Evolutionary conservation across 2,797 vertebrate species (phyloP).

Genomic region (Cynodonichthys magdalenae): DNA sequence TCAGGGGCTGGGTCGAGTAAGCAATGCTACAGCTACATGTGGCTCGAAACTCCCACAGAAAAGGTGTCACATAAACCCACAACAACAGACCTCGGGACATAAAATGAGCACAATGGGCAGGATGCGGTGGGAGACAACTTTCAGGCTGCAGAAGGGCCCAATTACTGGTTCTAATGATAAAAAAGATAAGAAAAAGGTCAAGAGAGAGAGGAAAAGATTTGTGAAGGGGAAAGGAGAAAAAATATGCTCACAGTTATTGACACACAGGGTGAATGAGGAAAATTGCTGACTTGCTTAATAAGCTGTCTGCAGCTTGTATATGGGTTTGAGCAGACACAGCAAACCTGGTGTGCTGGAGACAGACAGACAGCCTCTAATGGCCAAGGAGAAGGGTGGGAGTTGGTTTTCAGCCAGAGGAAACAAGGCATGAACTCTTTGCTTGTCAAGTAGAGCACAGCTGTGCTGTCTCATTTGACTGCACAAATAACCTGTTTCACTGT

Average conservation of each 20-base stretch:
- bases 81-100: slow-evolving; percentile 28
- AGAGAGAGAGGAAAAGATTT: slow-evolving; percentile 16
- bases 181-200: slow-evolving; percentile 26
- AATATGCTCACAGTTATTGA: slow-evolving; percentile 38
- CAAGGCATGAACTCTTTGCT: slow-evolving; percentile 20
- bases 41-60: slow-evolving; percentile 25
- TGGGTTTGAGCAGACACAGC: slow-evolving; percentile 40
- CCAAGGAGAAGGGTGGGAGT: slow-evolving; percentile 23
- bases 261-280: slow-evolving; percentile 31
- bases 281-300: slow-evolving; percentile 51
- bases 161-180: slow-evolving; percentile 50
- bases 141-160: slow-evolving; percentile 34
- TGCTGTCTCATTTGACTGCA: slow-evolving; percentile 23
- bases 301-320: slow-evolving; percentile 47
- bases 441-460: slow-evolving; percentile 17
- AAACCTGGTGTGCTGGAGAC: slow-evolving; percentile 31
- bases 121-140: slow-evolving; percentile 15
- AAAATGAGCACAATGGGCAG: slow-evolving; percentile 7
- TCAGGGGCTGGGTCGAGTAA: slow-evolving; percentile 31
- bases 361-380: slow-evolving; percentile 47
- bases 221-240: slow-evolving; percentile 9
- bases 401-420: slow-evolving; percentile 38
- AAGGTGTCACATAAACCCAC: slow-evolving; percentile 23
- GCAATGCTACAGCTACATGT: slow-evolving; percentile 20
- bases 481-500: slow-evolving; percentile 3